Conservation (phyloP, 2,888 invertebrate genomes). For the Crossocerus cetratus region DNA sequence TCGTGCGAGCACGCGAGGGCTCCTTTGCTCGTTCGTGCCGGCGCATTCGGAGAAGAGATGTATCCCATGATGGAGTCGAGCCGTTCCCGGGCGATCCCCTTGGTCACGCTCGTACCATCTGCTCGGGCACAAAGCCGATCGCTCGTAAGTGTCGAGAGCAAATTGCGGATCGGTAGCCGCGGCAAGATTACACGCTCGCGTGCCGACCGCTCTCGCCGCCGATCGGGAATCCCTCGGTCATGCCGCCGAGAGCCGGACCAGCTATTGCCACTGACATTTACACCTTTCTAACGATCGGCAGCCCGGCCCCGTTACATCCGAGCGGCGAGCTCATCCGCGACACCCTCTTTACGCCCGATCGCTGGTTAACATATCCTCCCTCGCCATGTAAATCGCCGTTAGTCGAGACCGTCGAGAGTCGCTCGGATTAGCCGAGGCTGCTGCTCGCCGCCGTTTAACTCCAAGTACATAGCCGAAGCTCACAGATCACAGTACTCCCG, state of each 20-base stretch:
- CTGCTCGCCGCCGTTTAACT: no score
- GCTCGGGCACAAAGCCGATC: neutral
- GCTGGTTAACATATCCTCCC: no score
- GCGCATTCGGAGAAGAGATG: neutral
- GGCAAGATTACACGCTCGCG: constrained; percentile 53
- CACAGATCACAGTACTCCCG: no score
- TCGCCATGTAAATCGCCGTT: no score
- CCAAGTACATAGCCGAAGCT: no score
- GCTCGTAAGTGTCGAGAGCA: constrained; percentile 33
- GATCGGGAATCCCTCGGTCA: neutral
- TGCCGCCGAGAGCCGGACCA: constrained; percentile 22
- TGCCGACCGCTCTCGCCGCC: constrained; percentile 35
- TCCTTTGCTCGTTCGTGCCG: no score
- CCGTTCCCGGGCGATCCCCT: neutral
- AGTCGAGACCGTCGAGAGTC: no score
- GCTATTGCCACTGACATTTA: constrained; percentile 60
- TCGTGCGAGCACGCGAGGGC: neutral
- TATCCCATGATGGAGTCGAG: neutral
- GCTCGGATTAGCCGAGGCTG: no score
- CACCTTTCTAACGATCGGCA: constrained; percentile 57
- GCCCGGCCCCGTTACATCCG: constrained; percentile 30
- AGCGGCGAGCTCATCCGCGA: constrained; percentile 19
- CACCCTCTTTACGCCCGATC: neutral
- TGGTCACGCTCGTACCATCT: constrained; percentile 15
- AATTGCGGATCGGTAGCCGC: constrained; percentile 57